Percentiles rank a stretch among this genome's conserved stretches.
These are phyloP conservation scores for Telmatochromis sp. DNA, from an alignment of 2,113 vertebrate species.

Conservation along the genomic window DNA sequence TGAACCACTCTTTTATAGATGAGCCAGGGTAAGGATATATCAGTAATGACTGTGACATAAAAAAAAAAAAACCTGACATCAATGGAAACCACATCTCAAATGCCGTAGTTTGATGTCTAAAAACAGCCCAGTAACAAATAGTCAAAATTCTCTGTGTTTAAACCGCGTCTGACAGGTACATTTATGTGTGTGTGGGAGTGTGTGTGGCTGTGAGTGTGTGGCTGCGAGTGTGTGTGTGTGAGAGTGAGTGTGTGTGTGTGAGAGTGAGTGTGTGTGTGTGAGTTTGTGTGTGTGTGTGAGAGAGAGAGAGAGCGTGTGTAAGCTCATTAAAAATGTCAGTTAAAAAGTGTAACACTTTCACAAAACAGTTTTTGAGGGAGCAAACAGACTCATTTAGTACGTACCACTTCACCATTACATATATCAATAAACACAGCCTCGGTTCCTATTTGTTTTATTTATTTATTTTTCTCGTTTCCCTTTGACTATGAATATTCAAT, in stretches of 20 bases:
- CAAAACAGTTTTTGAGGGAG: slow-evolving; percentile 8
- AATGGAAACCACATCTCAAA: slow-evolving; percentile 51
- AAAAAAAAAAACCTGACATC: slow-evolving; percentile 35
- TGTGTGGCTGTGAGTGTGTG: neutral
- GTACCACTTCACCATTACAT: slow-evolving; percentile 20
- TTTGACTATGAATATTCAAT: slow-evolving; percentile 19
- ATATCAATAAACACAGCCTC: slow-evolving; percentile 40
- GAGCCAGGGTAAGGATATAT: slow-evolving; percentile 31
- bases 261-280: neutral
- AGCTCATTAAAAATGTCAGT: slow-evolving; percentile 53
- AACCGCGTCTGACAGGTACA: slow-evolving; percentile 53
- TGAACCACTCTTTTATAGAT: slow-evolving; percentile 39
- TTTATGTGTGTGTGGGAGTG: neutral
- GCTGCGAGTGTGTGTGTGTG: neutral
- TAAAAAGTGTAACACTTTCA: slow-evolving; percentile 36
- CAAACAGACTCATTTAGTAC: slow-evolving; percentile 36
- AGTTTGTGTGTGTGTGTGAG: neutral
- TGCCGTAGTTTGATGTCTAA: slow-evolving; percentile 63
- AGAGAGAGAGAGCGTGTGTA: neutral
- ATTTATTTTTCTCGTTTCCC: neutral
- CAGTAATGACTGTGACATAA: slow-evolving; percentile 49
- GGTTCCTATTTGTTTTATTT: neutral
- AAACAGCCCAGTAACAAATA: slow-evolving; percentile 60
- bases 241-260: neutral
- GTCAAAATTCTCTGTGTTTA: slow-evolving; percentile 49